Base-by-base conservation (phyloP, 1,140 invertebrate genomes). In the Lordiphosa mommai region DNA sequence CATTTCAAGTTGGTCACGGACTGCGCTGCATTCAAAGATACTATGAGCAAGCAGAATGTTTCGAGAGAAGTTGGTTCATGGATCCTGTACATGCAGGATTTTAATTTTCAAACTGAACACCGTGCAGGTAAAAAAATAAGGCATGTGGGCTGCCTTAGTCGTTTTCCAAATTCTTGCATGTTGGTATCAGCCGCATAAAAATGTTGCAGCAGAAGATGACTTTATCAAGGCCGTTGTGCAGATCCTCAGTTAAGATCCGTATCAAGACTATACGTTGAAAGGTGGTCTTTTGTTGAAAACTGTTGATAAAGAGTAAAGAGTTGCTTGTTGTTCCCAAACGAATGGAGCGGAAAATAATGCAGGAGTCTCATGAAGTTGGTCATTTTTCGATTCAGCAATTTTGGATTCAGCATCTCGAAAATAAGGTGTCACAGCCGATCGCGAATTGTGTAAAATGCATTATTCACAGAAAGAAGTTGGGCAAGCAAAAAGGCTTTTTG, bases 371-470 rank as follows among this genome's bases (percentile, higher is more conserved):
- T n/a, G n/a, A n/a, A n/a, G n/a, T n/a, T n/a, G n/a, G n/a, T n/a
- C n/a, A n/a, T n/a, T n/a, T n/a, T n/a, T n/a, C n/a, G n/a, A n/a
- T n/a, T n/a, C n/a, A n/a, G n/a, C n/a, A n/a, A n/a, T n/a, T n/a
- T n/a, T n/a, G n/a, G n/a, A n/a, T n/a, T n/a, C n/a, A n/a, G n/a
- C n/a, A n/a, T n/a, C n/a, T n/a, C n/a, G n/a, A n/a, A n/a, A n/a
- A n/a, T n/a, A n/a, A n/a, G n/a, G n/a, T n/a, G n/a, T n/a, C n/a
- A n/a, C n/a, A n/a, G n/a, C 44, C 32, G 5, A n/a, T n/a, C n/a
- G n/a, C n/a, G 50, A 85, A 72, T 30, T 89, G 89, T 51, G 41
- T 89, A 3, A 34, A 46, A n/a, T 89, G 89, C 37, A 61, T 89
- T 5, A 41, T n/a, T 12, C 14, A 16, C 2, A 17, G n/a, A 4